phyloP scores from a whole-genome alignment of 2,113 vertebrate species.

The Atrichornis clamosus region DNA sequence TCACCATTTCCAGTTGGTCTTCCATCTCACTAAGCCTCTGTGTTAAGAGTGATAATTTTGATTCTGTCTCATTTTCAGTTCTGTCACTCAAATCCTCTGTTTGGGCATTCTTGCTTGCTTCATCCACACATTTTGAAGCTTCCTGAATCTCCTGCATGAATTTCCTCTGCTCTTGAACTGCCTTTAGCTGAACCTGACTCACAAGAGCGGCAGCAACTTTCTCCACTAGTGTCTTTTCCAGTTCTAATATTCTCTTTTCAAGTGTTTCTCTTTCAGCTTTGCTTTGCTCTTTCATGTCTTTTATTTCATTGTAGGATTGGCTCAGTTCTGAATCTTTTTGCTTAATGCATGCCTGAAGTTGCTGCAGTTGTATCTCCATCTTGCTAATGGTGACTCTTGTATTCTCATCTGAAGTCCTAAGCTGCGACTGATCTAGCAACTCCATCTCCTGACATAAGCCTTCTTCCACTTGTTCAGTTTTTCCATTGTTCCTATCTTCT shows the following conservation, averaged over 20 bases:
- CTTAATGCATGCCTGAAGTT: slow-evolving; percentile 73
- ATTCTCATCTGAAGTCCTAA: slow-evolving; percentile 74
- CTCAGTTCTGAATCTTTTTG: slow-evolving; percentile 81
- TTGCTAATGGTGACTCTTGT: slow-evolving; percentile 50
- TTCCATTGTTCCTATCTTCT: neutral
- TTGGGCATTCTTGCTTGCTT: neutral
- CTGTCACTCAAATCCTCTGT: neutral
- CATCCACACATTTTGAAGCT: neutral
- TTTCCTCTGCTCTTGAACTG: slow-evolving; percentile 74
- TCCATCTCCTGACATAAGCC: slow-evolving; percentile 65
- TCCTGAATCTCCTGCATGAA: neutral
- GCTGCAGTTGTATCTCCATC: slow-evolving; percentile 67
- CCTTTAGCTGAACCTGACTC: slow-evolving; percentile 82
- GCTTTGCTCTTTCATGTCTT: slow-evolving; percentile 70
- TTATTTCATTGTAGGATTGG: slow-evolving; percentile 70
- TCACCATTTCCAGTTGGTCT: slow-evolving; percentile 74
- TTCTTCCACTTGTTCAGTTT: slow-evolving; percentile 45
- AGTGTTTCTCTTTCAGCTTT: slow-evolving; percentile 71
- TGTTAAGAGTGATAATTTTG: slow-evolving; percentile 72
- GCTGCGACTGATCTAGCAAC: slow-evolving; percentile 68
- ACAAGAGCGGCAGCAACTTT: slow-evolving; percentile 80
- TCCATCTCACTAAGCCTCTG: slow-evolving; percentile 82
- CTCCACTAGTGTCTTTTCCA: slow-evolving; percentile 83
- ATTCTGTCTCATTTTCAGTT: slow-evolving; percentile 18
- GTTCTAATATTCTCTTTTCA: slow-evolving; percentile 66